Conservation (phyloP, 2,888 invertebrate species). For the Troides helena region DNA sequence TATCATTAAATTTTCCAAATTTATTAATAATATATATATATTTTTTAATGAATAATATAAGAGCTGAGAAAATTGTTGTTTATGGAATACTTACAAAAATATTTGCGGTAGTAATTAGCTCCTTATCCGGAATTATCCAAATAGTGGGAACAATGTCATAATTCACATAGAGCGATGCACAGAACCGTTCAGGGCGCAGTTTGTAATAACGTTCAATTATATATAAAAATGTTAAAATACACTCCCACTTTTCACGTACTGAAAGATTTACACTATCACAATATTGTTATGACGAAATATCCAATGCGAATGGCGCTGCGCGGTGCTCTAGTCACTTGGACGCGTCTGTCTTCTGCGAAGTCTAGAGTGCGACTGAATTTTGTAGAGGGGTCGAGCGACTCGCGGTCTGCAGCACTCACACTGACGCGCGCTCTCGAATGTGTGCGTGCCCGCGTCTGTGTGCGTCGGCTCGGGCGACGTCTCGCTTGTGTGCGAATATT, state of each 20-base stretch:
- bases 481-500: slow-evolving; percentile 43
- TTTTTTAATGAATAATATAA: neutral
- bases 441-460: slow-evolving; percentile 40
- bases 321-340: slow-evolving; percentile 55
- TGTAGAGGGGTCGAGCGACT: slow-evolving; percentile 76
- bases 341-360: slow-evolving; percentile 60
- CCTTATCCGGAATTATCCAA: slow-evolving; percentile 77
- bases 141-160: slow-evolving; percentile 70
- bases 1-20: too few species aligned
- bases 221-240: slow-evolving; percentile 50
- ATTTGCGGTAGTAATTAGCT: slow-evolving; percentile 73
- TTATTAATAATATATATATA: neutral
- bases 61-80: neutral
- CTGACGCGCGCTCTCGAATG: slow-evolving; percentile 33
- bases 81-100: slow-evolving; percentile 74
- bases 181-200: slow-evolving; percentile 53
- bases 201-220: slow-evolving; percentile 51
- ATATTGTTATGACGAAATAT: slow-evolving; percentile 77
- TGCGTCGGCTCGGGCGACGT: slow-evolving; percentile 49
- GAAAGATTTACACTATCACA: slow-evolving; percentile 71
- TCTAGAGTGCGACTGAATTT: slow-evolving; percentile 72
- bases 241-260: slow-evolving; percentile 75
- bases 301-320: slow-evolving; percentile 61
- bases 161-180: slow-evolving; percentile 62
- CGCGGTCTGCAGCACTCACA: slow-evolving; percentile 67